Base-by-base conservation (phyloP, 2,888 invertebrate genomes). In the Coenonympha arcania region DNA sequence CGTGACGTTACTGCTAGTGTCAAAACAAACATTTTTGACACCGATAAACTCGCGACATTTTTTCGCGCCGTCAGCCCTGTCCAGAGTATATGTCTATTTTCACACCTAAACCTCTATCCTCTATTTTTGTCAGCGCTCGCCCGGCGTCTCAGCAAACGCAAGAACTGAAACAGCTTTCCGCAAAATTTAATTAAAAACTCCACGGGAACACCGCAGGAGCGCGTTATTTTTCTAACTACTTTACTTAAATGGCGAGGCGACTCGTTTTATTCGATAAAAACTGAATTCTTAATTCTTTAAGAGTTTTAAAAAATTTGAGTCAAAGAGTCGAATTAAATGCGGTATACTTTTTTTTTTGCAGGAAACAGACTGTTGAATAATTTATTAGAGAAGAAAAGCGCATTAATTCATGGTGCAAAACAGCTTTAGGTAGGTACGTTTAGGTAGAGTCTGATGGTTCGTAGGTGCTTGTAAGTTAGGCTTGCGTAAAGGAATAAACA, bases 121-220 rank as follows among this genome's bases (percentile, higher is more conserved):
- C 30, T 30, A 30, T 31, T 43, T 43, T 44, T 16, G 33, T 44
- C 33, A 24, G 34, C 13, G 16, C n/a, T 16, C 16, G 34, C 33
- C 33, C 6, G 15, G 34, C 34, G 33, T 22, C 44, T 44, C 34
- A 34, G 44, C 44, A 44, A 34, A 15, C 16, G 24, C 31, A 16
- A 34, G 33, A 34, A 24, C 33, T 33, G 6, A 34, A 44, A 24
- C 34, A 24, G 44, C 34, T 24, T n/a, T 44, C 16, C 44, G 34
- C 24, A 24, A 44, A 44, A 44, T 44, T 51, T 47, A 51, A 51
- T 47, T 51, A 42, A 37, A 51, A 47, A 42, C 50, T 20, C 30
- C 34, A 16, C 45, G 18, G 45, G 33, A 47, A 37, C 30, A 24
- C 46, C 28, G 46, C 41, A 37, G 22, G n/a, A n/a, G n/a, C n/a